Base-by-base conservation (phyloP, 1,140 invertebrate species). In the Eulimnadia texana region DNA sequence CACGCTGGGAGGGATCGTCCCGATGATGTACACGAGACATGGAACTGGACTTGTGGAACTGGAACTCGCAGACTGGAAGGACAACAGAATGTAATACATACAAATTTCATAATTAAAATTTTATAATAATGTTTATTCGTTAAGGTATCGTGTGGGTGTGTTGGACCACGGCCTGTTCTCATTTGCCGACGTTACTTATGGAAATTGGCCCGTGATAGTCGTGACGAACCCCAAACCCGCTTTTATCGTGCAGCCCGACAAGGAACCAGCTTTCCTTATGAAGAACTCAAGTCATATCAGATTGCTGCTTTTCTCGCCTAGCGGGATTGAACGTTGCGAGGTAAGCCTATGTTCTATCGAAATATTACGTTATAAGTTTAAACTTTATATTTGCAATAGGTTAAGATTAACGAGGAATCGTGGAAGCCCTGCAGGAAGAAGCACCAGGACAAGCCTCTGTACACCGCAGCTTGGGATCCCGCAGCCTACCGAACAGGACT, bases 31-130 rank as follows among this genome's bases (percentile, higher is more conserved):
- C 68, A 86, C 88, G 1, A 74, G 87, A 65, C 90, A 92, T 69
- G 80, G 84, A 63, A 78, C 76, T 64, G 90, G 91, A n/a, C 86
- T 82, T 70, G 74, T 93, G 59, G 92, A 95, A 75, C 73, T 95
- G 51, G 93, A 96, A 76, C 75, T 95, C 47, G 89, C 83, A 24
- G 93, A 96, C 76, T 96, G 91, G 91, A 95, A 91, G 75, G 86
- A 92, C 69, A 89, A 86, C 70, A 78, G 92, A 75, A 81, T 87
- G 85, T 88, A 79, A 78, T 24, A 19, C 19, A 16, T 25, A 1
- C 53, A 1, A 55, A 19, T 22, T 24, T 23, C n/a, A 52, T 47
- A 47, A 11, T 47, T 11, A 51, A 42, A 62, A 25, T 16, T 50
- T 57, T 52, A 63, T 13, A 53, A 19, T 51, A 53, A 49, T 58